phyloP scores from a whole-genome alignment of 2,113 vertebrate genomes.

The Willisornis vidua region DNA sequence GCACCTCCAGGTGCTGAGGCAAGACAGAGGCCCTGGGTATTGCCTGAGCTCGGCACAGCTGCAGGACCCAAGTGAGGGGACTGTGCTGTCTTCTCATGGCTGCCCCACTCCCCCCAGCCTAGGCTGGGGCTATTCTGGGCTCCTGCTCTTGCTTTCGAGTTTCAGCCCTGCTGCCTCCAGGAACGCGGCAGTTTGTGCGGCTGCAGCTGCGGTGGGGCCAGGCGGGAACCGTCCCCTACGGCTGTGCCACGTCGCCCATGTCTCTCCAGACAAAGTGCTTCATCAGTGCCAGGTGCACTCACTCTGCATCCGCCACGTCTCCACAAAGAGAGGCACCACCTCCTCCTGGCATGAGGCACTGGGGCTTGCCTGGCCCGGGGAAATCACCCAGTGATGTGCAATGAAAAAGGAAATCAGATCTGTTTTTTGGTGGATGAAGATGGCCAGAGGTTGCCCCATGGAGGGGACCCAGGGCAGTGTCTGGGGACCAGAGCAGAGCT shows the following conservation, averaged over 20 bases:
- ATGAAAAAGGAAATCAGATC: neutral
- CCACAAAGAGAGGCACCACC: neutral
- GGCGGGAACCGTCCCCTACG: neutral
- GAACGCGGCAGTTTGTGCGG: neutral
- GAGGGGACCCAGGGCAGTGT: neutral
- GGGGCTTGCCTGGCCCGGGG: neutral
- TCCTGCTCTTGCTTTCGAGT: conserved; percentile 42
- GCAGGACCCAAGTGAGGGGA: accelerated
- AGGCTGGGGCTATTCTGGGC: neutral
- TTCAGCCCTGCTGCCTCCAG: conserved; percentile 19
- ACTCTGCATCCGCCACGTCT: neutral
- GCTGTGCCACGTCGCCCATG: neutral
- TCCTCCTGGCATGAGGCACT: accelerated
- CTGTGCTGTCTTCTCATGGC: accelerated
- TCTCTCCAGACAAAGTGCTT: neutral
- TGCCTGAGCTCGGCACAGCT: accelerated
- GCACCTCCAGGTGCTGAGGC: neutral
- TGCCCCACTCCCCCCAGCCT: neutral
- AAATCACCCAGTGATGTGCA: neutral
- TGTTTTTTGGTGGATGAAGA: neutral
- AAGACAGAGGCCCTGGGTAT: neutral
- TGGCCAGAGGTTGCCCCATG: accelerated
- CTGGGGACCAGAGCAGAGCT: neutral
- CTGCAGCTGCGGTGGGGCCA: neutral
- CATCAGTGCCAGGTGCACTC: neutral